These are phyloP conservation scores for Paradisaea rubra DNA, from an alignment of 2,113 vertebrate genomes.

Conservation along the genomic window DNA sequence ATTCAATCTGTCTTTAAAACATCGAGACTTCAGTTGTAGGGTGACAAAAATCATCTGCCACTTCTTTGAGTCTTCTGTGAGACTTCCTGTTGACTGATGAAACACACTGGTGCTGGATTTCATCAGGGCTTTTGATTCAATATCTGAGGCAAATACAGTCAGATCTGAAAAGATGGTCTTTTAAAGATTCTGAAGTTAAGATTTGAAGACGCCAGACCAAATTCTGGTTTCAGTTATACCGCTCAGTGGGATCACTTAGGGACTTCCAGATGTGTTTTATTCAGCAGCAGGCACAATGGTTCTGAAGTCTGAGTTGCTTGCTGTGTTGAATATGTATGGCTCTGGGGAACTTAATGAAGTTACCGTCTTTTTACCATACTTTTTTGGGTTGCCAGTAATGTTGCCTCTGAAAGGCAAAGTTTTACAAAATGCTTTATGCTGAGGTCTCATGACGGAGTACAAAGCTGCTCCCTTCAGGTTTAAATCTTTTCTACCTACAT, in stretches of 20 bases:
- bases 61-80: not conserved
- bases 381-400: not conserved
- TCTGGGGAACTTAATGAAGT: not conserved
- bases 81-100: not conserved
- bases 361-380: not conserved
- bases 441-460: fast-evolving
- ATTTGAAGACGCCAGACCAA: not conserved
- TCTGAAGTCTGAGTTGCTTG: not conserved
- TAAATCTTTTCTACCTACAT: not conserved
- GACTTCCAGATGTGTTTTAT: conserved; percentile 1
- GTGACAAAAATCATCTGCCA: not conserved
- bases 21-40: not conserved
- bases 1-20: not conserved
- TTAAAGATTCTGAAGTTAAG: not conserved
- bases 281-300: not conserved
- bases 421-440: not conserved
- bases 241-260: not conserved
- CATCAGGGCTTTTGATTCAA: not conserved
- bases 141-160: not conserved
- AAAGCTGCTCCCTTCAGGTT: not conserved
- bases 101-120: not conserved
- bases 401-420: not conserved
- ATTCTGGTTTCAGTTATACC: conserved; percentile 1
- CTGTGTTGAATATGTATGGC: not conserved
- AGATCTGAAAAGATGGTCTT: not conserved